A percentile compares a stretch with the other conserved stretches of the same genome.
Conservation (phyloP, 2,113 vertebrate species). For the Stegostoma tigrinum region DNA sequence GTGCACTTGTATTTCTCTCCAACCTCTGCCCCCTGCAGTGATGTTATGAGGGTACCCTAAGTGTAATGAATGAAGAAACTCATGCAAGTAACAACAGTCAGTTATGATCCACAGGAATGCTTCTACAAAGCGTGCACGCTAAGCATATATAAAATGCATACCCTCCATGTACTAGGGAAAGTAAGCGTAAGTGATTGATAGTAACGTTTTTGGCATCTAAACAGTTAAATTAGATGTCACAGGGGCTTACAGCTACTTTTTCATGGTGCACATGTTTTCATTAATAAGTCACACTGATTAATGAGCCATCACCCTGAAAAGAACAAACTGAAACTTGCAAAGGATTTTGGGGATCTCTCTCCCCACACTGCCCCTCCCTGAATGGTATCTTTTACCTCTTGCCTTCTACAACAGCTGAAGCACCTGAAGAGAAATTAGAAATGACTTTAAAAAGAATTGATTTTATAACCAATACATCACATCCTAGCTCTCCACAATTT, state of each 20-base stretch:
- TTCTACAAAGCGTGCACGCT: background rate
- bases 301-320: background rate
- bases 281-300: background rate
- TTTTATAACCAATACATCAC: background rate
- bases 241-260: background rate
- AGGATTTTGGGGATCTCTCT: background rate
- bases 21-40: background rate
- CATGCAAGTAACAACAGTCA: background rate
- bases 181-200: background rate
- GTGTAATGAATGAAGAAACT: background rate
- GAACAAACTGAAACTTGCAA: slow-evolving; percentile 15
- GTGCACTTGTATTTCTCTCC: background rate
- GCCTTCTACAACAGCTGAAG: background rate
- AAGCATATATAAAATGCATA: background rate
- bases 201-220: background rate
- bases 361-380: background rate
- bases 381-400: background rate
- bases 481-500: background rate
- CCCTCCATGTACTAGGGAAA: background rate
- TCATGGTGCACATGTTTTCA: background rate
- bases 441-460: background rate
- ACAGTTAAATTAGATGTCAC: background rate
- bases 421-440: background rate
- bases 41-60: background rate
- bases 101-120: background rate